Percentiles rank a stretch among this genome's conserved stretches.
These are phyloP conservation scores for Eupithecia pulchellata DNA, from an alignment of 2,888 invertebrate genomes.

Conservation along the genomic window DNA sequence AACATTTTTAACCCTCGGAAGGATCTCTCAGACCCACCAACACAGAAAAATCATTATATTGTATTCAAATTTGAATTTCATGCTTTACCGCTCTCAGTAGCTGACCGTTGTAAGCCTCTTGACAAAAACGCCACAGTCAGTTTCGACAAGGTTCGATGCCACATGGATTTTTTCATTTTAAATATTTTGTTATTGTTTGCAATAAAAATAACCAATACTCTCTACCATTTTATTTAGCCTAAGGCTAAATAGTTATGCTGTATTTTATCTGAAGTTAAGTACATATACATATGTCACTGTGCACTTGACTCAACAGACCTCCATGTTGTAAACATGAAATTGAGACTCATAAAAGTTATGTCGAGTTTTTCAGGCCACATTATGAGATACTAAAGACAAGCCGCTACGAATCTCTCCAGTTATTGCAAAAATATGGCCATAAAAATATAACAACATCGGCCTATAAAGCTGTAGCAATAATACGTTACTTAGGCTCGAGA, in stretches of 20 bases:
- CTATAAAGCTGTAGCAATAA: slow-evolving; percentile 39
- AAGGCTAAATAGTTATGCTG: too few relatives aligned
- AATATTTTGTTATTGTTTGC: neutral
- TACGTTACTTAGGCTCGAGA: slow-evolving; percentile 41
- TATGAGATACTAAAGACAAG: slow-evolving; percentile 21
- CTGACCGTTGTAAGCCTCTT: too few relatives aligned
- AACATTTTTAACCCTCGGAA: too few relatives aligned
- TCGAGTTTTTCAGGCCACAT: slow-evolving; percentile 14
- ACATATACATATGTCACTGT: neutral
- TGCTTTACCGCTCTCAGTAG: too few relatives aligned
- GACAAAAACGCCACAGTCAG: too few relatives aligned
- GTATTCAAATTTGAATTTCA: too few relatives aligned
- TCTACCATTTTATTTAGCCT: neutral
- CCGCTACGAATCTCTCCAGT: slow-evolving; percentile 19
- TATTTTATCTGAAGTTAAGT: too few relatives aligned
- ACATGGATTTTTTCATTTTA: neutral
- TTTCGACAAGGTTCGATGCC: neutral
- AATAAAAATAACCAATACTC: neutral
- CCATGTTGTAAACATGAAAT: slow-evolving; percentile 3
- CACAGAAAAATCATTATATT: too few relatives aligned
- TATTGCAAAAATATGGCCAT: slow-evolving; percentile 18
- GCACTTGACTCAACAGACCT: neutral
- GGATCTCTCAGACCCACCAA: too few relatives aligned
- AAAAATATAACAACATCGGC: slow-evolving; percentile 31
- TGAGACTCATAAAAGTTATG: neutral